Evolutionary conservation across 2,888 invertebrate genomes (phyloP).

Genomic region (Sminthurides aquaticus): DNA sequence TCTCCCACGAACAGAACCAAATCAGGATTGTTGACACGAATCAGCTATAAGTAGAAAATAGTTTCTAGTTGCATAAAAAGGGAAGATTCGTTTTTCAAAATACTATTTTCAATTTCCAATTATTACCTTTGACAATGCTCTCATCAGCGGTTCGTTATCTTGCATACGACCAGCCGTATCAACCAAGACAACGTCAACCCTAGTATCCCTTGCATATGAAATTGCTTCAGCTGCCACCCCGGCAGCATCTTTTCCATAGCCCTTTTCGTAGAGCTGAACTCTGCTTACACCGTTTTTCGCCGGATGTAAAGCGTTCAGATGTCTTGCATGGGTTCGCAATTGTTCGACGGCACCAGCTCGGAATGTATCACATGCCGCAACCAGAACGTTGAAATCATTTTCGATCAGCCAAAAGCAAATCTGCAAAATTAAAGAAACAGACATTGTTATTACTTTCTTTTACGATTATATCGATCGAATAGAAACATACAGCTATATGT

Average conservation of each 20-base stretch:
- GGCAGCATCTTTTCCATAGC: constrained; percentile 96
- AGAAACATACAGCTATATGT: too few relatives aligned
- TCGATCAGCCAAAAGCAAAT: constrained; percentile 99
- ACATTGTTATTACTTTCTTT: too few relatives aligned
- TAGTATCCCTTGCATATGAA: constrained; percentile 70
- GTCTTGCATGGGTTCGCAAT: constrained; percentile 84
- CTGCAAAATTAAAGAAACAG: constrained; percentile 45
- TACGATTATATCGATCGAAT: too few relatives aligned
- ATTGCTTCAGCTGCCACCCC: constrained; percentile 98
- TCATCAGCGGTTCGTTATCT: constrained; percentile 98
- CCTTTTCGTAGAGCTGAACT: constrained; percentile 96
- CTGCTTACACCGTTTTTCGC: constrained; percentile 61
- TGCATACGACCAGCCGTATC: constrained; percentile 99
- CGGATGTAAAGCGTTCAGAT: constrained; percentile 89
- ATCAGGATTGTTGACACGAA: constrained; percentile 95
- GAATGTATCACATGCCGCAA: constrained; percentile 99
- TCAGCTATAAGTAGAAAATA: constrained; percentile 55
- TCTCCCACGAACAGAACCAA: constrained; percentile 98
- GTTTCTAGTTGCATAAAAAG: background rate
- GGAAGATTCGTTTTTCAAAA: background rate
- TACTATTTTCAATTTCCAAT: too few relatives aligned
- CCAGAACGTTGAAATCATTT: constrained; percentile 88
- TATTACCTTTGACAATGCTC: constrained; percentile 78
- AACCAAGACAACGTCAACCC: constrained; percentile 85
- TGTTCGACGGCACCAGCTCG: constrained; percentile 99